phyloP scores from a whole-genome alignment of 2,797 vertebrate genomes.

The Carduelis carduelis region DNA sequence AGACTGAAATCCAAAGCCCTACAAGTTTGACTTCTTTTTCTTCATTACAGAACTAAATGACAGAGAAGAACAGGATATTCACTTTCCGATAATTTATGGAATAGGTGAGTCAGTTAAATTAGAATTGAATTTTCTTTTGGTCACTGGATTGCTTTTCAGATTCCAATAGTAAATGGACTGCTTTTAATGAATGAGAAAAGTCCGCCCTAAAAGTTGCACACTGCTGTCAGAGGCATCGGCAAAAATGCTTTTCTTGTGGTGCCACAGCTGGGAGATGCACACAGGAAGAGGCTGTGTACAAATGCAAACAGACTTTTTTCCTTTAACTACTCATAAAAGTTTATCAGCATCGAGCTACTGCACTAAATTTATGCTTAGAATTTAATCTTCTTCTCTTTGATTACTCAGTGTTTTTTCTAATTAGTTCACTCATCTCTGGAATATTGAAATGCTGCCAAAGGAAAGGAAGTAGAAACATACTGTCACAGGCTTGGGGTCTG shows the following conservation, averaged over 20 bases:
- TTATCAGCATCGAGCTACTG: background rate
- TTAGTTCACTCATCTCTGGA: background rate
- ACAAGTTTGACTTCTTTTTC: background rate
- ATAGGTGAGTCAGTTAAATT: slow-evolving; percentile 82
- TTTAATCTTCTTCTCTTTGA: background rate
- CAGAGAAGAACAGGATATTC: slow-evolving; percentile 79
- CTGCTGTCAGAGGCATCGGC: accelerated
- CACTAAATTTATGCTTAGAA: background rate
- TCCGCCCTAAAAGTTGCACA: background rate
- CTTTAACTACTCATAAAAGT: background rate
- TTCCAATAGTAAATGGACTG: background rate
- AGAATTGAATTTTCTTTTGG: background rate
- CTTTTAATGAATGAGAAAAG: background rate
- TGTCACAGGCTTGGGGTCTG: accelerated
- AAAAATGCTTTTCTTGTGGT: background rate
- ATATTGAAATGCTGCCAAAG: background rate
- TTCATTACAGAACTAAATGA: slow-evolving; percentile 87
- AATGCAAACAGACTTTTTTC: background rate
- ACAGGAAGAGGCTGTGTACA: accelerated
- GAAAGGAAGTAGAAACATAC: background rate
- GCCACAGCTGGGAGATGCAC: background rate
- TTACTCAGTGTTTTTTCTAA: background rate
- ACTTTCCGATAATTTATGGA: slow-evolving; percentile 90
- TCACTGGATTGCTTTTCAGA: background rate
- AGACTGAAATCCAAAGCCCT: background rate